These are phyloP conservation scores for Lophura swinhoii DNA, from an alignment of 2,797 vertebrate genomes.

Conservation along the genomic window DNA sequence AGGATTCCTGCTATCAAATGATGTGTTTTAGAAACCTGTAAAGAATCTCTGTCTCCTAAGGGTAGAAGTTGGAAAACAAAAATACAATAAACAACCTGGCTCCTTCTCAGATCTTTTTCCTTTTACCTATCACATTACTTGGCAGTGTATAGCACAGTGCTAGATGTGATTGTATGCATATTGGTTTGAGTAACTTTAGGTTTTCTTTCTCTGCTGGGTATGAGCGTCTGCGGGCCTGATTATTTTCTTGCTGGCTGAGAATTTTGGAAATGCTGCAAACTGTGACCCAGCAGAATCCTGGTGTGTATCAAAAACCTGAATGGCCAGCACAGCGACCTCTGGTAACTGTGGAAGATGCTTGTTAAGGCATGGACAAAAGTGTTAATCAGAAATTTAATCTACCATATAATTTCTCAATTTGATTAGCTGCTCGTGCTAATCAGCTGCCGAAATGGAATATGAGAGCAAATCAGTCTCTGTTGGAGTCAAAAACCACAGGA, in stretches of 20 bases:
- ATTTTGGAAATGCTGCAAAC: not conserved
- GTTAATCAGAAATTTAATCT: conserved; percentile 59
- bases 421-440: conserved; percentile 52
- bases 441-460: conserved; percentile 13
- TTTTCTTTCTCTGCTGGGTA: not conserved
- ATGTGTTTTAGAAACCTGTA: not conserved
- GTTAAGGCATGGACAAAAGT: not conserved
- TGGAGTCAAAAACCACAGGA: not conserved
- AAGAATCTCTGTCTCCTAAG: not conserved
- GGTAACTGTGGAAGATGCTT: not conserved
- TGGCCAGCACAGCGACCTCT: not conserved
- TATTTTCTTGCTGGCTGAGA: not conserved
- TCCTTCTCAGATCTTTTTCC: not conserved
- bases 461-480: not conserved
- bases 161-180: not conserved
- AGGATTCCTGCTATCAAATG: not conserved
- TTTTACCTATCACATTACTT: not conserved
- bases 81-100: not conserved
- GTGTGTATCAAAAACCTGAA: not conserved
- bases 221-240: not conserved
- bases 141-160: not conserved
- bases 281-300: not conserved
- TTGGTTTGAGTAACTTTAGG: not conserved
- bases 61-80: not conserved
- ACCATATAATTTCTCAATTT: conserved; percentile 60